Evolutionary conservation across 2,797 vertebrate species (phyloP).

Genomic region (Podarcis siculus): DNA sequence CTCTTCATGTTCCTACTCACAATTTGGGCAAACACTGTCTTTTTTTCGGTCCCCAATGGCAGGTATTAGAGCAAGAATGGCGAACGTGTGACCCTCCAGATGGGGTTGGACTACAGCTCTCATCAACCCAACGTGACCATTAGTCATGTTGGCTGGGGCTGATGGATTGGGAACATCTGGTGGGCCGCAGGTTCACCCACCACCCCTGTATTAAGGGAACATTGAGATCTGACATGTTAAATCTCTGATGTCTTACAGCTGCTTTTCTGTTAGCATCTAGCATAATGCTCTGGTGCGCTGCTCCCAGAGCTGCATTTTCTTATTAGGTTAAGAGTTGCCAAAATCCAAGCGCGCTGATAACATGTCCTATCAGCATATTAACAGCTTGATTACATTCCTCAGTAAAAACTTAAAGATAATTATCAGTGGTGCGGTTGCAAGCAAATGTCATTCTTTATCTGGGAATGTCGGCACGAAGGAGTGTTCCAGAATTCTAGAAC

Average conservation of each 20-base stretch:
- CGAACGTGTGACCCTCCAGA: too few relatives aligned
- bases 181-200: too few relatives aligned
- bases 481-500: constrained; percentile 26
- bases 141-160: too few relatives aligned
- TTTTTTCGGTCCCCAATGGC: too few relatives aligned
- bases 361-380: constrained; percentile 39
- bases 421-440: background rate
- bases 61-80: background rate
- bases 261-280: constrained; percentile 26
- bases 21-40: background rate
- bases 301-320: constrained; percentile 38
- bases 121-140: too few relatives aligned
- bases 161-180: too few relatives aligned
- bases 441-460: constrained; percentile 36
- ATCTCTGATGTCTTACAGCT: background rate
- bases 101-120: too few relatives aligned
- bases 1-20: too few relatives aligned
- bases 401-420: background rate
- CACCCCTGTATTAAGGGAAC: background rate
- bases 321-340: constrained; percentile 48
- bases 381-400: constrained; percentile 42
- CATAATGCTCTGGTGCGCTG: constrained; percentile 40
- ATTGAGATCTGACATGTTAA: background rate
- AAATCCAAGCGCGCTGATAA: constrained; percentile 51
- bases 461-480: constrained; percentile 26